Percentiles rank a stretch among this genome's conserved stretches.
phyloP scores from a whole-genome alignment of 2,888 invertebrate genomes.

The Theodoxus fluviatilis region DNA sequence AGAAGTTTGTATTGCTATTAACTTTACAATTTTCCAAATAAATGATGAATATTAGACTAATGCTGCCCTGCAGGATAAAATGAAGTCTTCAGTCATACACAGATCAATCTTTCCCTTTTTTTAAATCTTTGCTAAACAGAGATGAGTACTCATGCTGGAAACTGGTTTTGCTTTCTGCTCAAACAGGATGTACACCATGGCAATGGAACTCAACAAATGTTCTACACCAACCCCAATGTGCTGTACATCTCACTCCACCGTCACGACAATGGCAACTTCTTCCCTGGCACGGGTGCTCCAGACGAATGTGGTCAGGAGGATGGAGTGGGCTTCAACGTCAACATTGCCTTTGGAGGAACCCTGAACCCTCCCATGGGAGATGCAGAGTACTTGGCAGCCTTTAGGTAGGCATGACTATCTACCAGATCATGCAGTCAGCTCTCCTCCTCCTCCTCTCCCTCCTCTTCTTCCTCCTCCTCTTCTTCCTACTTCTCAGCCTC shows the following conservation, averaged over 20 bases:
- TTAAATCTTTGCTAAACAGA: too few relatives aligned
- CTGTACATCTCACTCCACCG: constrained; percentile 97
- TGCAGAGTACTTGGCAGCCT: constrained; percentile 93
- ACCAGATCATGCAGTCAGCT: too few relatives aligned
- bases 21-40: not conserved
- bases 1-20: not conserved
- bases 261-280: constrained; percentile 99
- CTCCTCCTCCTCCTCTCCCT: too few relatives aligned
- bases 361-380: constrained; percentile 90
- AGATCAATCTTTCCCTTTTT: too few relatives aligned
- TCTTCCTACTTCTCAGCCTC: too few relatives aligned
- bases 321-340: constrained; percentile 92
- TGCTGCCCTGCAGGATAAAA: too few relatives aligned
- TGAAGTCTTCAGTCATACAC: too few relatives aligned
- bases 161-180: constrained; percentile 23
- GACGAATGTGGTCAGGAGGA: constrained; percentile 88
- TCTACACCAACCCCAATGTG: constrained; percentile 92
- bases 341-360: constrained; percentile 93
- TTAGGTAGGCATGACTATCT: constrained; percentile 69
- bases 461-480: too few relatives aligned
- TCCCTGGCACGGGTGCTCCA: constrained; percentile 98
- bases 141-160: too few relatives aligned
- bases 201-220: constrained; percentile 97
- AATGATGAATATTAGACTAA: not conserved
- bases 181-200: constrained; percentile 94